phyloP scores from a whole-genome alignment of 1,140 invertebrate genomes.

The Schmidtea mediterranea region DNA sequence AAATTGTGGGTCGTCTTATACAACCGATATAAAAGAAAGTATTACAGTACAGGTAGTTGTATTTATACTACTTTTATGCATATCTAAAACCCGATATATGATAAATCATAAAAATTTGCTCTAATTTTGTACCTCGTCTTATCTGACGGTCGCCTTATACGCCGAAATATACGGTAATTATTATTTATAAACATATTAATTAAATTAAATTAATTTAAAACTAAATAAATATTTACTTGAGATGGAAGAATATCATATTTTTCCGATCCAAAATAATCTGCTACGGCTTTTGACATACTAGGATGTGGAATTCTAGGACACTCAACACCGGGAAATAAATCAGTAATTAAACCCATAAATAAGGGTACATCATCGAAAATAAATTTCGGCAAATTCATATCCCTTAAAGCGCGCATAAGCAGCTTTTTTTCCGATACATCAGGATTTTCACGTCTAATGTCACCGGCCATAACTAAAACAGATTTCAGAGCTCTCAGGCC shows the following conservation, averaged over 20 bases:
- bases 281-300: conserved; percentile 49
- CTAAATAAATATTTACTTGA: conserved; percentile 28
- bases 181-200: no score
- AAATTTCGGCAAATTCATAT: conserved; percentile 73
- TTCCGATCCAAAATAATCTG: conserved; percentile 36
- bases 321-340: conserved; percentile 59
- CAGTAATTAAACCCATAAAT: conserved; percentile 55
- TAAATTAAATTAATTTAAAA: conserved; percentile 35
- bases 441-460: conserved; percentile 55
- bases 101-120: no score
- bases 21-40: no score
- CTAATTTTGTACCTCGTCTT: no score
- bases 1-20: no score
- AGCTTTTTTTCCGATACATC: conserved; percentile 61
- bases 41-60: no score
- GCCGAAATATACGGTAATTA: no score
- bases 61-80: no score
- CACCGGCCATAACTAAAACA: conserved; percentile 58
- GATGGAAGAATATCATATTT: conserved; percentile 43
- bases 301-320: conserved; percentile 54
- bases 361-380: conserved; percentile 61
- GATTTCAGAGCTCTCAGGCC: conserved; percentile 59
- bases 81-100: no score
- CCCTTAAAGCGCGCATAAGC: conserved; percentile 54
- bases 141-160: no score